These are phyloP conservation scores for Phalacrocorax pelagicus DNA, from an alignment of 2,113 vertebrate species.

Conservation along the genomic window DNA sequence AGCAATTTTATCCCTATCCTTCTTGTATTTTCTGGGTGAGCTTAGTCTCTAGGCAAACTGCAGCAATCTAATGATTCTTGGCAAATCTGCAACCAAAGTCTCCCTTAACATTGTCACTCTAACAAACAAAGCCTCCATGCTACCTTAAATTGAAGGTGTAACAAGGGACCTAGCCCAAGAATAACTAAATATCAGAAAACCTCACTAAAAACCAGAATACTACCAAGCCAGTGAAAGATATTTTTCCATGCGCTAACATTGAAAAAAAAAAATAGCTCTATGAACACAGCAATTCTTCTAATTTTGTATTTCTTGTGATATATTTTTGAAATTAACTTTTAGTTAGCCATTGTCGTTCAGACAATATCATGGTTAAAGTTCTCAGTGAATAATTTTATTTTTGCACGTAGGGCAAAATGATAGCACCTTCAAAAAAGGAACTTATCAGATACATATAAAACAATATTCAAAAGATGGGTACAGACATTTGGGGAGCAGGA, in stretches of 20 bases:
- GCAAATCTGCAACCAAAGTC: not conserved
- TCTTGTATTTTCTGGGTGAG: not conserved
- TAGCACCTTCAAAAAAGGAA: not conserved
- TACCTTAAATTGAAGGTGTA: not conserved
- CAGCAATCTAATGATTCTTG: not conserved
- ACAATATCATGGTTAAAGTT: not conserved
- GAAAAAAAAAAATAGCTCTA: not conserved
- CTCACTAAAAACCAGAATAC: not conserved
- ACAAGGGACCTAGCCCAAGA: not conserved
- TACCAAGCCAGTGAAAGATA: not conserved
- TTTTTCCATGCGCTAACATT: not conserved
- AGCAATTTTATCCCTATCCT: not conserved
- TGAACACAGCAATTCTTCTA: not conserved
- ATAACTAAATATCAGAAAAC: not conserved
- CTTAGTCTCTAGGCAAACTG: not conserved
- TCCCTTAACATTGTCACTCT: not conserved
- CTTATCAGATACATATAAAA: not conserved
- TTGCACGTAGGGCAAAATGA: not conserved
- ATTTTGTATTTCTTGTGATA: not conserved
- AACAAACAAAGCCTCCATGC: not conserved
- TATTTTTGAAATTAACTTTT: not conserved
- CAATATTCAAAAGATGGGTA: not conserved
- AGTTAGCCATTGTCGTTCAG: not conserved
- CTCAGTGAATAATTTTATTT: not conserved
- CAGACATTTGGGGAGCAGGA: not conserved